Base-by-base conservation (phyloP, 1,140 invertebrate genomes). In the Ostrea denselamellosa region DNA sequence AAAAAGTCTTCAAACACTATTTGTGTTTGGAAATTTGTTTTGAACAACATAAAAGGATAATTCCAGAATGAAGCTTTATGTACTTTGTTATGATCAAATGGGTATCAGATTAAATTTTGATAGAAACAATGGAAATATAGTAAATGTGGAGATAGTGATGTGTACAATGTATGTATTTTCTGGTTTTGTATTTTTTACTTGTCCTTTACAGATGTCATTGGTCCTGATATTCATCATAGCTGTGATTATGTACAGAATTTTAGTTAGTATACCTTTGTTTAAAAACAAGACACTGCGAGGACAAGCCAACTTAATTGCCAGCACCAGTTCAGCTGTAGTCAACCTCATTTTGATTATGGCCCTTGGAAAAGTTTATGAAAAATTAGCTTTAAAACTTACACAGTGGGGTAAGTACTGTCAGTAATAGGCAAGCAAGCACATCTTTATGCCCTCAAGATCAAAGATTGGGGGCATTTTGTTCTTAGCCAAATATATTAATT, bases 331-430 rank as follows among this genome's bases (percentile, higher is more conserved):
- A 7, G 97, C 97, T 22, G 94, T 97, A 19, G 96, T 97, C 77
- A 97, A 97, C 95, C 95, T 97, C 82, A 96, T 96, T 56, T 93
- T 96, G 83, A 96, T 96, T 89, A 96, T 96, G 96, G 94, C 94
- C 9, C 95, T 96, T 90, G 96, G 96, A 7, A 93, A 95, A 97
- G 96, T 99, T 56, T 99, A 99, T 92, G 97, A 97, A 90, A 97
- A 96, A 94, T 93, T 99, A 62, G 98, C 99, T 0, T 96, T 98
- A 91, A 98, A 97, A 94, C 96, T 99, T 62, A 99, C 99, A 0
- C 98, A 99, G 95, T 96, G 98, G 94, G 97, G 96, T 96, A 93
- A 92, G 94, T 92, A 56, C 28, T 28, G 22, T 19, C 14, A 17
- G 22, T 65, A 65, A 44, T 44, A 44, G 34, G 34, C 34, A 44